Conservation (phyloP, 2,888 invertebrate species). For the Oscheius sp. region DNA sequence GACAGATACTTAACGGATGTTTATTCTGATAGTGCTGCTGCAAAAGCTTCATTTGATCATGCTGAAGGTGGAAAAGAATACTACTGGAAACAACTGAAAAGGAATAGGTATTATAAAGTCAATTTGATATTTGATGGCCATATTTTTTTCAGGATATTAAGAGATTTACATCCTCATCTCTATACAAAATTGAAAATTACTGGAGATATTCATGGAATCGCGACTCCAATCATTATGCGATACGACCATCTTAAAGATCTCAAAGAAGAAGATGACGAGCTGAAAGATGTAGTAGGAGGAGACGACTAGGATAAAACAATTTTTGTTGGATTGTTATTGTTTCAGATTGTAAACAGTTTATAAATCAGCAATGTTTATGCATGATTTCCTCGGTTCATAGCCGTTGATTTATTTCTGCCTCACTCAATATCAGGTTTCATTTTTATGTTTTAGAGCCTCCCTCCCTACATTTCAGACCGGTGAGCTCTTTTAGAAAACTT, state of each 20-base stretch:
- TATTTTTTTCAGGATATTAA: conserved; percentile 36
- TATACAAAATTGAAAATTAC: conserved; percentile 56
- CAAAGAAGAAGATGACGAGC: conserved; percentile 47
- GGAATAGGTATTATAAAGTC: conserved; percentile 49
- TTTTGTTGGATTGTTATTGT: conserved; percentile 9
- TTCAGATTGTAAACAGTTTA: not conserved
- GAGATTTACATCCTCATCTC: conserved; percentile 49
- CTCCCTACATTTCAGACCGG: too few species aligned
- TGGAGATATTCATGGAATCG: conserved; percentile 59
- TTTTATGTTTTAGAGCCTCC: too few species aligned
- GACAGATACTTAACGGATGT: conserved; percentile 62
- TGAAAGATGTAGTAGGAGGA: conserved; percentile 50
- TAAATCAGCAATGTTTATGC: too few species aligned
- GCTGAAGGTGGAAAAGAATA: conserved; percentile 67
- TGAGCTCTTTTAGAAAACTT: too few species aligned
- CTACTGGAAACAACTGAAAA: conserved; percentile 63
- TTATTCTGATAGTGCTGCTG: conserved; percentile 60
- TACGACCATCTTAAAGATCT: conserved; percentile 57
- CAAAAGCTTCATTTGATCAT: conserved; percentile 58
- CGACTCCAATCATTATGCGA: conserved; percentile 58
- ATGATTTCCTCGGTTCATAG: too few species aligned
- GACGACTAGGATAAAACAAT: conserved; percentile 43
- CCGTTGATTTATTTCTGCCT: too few species aligned
- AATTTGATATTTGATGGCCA: not conserved
- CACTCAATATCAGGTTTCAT: too few species aligned